Base-by-base conservation (phyloP, 2,888 invertebrate species). In the Phaedon cochleariae region DNA sequence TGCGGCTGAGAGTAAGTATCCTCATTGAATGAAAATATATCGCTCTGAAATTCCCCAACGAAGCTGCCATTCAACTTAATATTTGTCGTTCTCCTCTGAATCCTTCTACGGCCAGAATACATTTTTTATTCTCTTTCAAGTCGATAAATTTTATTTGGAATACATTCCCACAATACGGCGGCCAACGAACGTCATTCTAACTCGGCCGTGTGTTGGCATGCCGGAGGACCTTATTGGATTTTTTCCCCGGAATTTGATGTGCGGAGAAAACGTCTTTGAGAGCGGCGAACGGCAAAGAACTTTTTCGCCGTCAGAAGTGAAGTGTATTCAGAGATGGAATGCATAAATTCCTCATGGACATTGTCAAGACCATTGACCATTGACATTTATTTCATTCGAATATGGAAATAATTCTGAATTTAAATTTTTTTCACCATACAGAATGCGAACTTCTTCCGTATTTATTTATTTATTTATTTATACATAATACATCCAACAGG, bases 91-190 rank as follows among this genome's bases (percentile, higher is more conserved):
- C 15, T 6, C 7, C 6, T 41, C 41, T 15, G 41, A 12, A 41
- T 41, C 15, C 41, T 15, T 41, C 41, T 4, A 10, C 41, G 41
- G 15, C 12, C 15, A 15, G 12, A 41, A 41, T 41, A 41, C 41
- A 41, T 41, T 41, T 41, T 41, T 41, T 12, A 41, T 41, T n/a
- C 41, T 41, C 41, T 15, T 41, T 41, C 22, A 20, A 48, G 51
- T 49, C 26, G 26, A 5, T 49, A 20, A 20, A 26, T 22, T 53
- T 29, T 21, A 17, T 26, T 53, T 12, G 53, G 53, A 12, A 29
- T 53, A 29, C 34, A 53, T 53, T 53, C n/a, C 18, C 53, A 53
- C 53, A 31, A 53, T 21, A n/a, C 34, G 29, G 15, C 29, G 9
- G 29, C 29, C 18, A 15, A 53, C 15, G 22, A 49, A 20, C 2